Evolutionary conservation across 2,888 invertebrate species (phyloP).

Genomic region (Ormyrus pomaceus): DNA sequence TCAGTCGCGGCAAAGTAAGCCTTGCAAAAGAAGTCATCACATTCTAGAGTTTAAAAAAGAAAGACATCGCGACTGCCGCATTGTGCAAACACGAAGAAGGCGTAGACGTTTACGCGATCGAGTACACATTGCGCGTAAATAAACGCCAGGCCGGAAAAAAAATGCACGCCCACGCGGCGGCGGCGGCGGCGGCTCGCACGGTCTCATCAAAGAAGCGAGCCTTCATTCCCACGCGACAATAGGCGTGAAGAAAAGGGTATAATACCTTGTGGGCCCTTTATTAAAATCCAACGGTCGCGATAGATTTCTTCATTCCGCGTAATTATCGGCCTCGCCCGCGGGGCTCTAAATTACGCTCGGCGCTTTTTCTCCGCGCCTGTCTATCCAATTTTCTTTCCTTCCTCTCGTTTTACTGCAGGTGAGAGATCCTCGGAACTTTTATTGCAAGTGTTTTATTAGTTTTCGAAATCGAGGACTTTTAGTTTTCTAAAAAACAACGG

Average conservation of each 20-base stretch:
- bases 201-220: conserved; percentile 55
- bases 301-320: conserved; percentile 53
- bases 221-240: conserved; percentile 59
- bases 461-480: no score
- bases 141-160: conserved; percentile 39
- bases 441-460: no score
- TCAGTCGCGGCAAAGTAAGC: no score
- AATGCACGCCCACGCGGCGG: conserved; percentile 48
- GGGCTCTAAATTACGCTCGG: conserved; percentile 39
- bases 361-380: conserved; percentile 26
- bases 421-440: no score
- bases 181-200: conserved; percentile 16
- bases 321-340: conserved; percentile 49
- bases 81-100: no score
- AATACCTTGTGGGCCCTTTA: conserved; percentile 18
- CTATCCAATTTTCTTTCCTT: conserved; percentile 12
- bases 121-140: conserved; percentile 59
- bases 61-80: no score
- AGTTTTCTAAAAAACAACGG: no score
- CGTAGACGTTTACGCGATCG: not conserved
- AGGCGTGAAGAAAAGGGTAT: not conserved
- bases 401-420: not conserved
- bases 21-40: no score
- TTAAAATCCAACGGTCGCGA: conserved; percentile 48
- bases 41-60: no score